Evolutionary conservation across 2,113 vertebrate species (phyloP).

Genomic region (Macrotis lagotis): DNA sequence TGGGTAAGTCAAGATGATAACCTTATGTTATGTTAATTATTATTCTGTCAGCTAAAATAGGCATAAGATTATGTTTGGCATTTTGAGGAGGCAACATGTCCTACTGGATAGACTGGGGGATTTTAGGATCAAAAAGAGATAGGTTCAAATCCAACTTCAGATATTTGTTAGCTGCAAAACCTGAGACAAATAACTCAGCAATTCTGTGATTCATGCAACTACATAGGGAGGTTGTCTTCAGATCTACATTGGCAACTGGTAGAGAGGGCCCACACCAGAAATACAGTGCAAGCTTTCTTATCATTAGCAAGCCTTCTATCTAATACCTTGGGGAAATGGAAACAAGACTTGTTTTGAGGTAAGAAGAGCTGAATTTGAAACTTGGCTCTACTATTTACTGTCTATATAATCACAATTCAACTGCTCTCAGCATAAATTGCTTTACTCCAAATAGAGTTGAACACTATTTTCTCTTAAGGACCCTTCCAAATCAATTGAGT

Average conservation of each 20-base stretch:
- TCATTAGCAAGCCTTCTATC: not conserved
- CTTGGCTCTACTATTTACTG: not conserved
- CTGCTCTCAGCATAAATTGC: not conserved
- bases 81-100: not conserved
- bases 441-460: not conserved
- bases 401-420: not conserved
- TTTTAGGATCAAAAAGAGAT: not conserved
- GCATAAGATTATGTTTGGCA: not conserved
- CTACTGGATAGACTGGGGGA: not conserved
- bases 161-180: not conserved
- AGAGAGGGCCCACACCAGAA: not conserved
- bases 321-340: not conserved
- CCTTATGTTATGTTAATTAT: not conserved
- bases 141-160: not conserved
- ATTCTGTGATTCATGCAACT: not conserved
- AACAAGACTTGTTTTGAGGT: not conserved
- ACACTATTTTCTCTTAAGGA: not conserved
- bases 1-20: not conserved
- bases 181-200: not conserved
- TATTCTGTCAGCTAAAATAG: not conserved
- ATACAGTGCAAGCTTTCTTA: not conserved
- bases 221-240: not conserved
- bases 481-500: not conserved
- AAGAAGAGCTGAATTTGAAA: not conserved
- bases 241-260: not conserved